These are phyloP conservation scores for Fopius arisanus DNA, from an alignment of 1,140 invertebrate genomes.

Conservation along the genomic window DNA sequence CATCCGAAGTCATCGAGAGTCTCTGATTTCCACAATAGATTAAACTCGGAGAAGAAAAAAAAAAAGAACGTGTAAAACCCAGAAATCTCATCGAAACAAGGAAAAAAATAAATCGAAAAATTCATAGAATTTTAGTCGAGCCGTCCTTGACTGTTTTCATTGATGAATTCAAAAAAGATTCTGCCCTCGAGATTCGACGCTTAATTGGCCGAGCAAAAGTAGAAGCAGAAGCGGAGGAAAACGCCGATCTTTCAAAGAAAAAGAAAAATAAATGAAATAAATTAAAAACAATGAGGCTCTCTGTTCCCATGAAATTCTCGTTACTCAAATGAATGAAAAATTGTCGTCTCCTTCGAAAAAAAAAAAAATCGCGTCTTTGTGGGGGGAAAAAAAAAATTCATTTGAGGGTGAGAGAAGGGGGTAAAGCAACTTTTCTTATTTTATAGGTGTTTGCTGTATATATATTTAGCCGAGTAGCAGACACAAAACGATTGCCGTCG, in stretches of 20 bases:
- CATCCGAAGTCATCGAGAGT: neutral
- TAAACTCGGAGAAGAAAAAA: neutral
- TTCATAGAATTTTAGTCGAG: neutral
- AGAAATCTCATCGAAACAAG: neutral
- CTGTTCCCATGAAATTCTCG: neutral
- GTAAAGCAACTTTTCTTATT: conserved; percentile 13
- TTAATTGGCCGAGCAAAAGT: conserved; percentile 51
- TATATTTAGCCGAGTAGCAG: conserved; percentile 56
- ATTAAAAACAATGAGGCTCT: conserved; percentile 7
- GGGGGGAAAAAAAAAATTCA: neutral
- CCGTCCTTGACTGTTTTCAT: conserved; percentile 17
- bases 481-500: conserved; percentile 58
- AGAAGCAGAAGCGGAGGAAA: conserved; percentile 25
- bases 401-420: neutral
- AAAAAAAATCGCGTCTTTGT: neutral
- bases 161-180: conserved; percentile 35
- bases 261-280: neutral
- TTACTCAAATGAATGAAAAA: neutral
- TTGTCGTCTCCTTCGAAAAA: neutral
- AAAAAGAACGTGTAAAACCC: neutral
- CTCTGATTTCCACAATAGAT: conserved; percentile 9
- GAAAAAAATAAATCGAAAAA: neutral
- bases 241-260: neutral
- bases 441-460: conserved; percentile 42
- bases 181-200: conserved; percentile 45